Evolutionary conservation across 2,888 invertebrate species (phyloP).

Genomic region (Pterostichus niger): DNA sequence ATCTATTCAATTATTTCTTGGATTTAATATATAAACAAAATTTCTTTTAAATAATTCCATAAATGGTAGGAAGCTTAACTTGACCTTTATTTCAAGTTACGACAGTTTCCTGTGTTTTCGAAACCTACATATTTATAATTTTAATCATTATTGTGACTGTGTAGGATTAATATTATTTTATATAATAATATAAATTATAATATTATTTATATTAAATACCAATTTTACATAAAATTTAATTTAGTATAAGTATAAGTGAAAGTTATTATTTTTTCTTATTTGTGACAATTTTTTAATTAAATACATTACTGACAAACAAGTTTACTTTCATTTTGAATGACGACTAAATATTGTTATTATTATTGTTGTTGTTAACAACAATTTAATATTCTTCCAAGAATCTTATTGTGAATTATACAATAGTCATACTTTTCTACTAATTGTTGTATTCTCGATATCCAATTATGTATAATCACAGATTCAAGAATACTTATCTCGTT

Average conservation of each 20-base stretch:
- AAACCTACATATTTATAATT: slow-evolving; percentile 27
- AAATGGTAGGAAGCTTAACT: slow-evolving; percentile 6
- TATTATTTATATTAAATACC: too few relatives aligned
- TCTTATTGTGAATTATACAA: slow-evolving; percentile 15
- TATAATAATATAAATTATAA: too few relatives aligned
- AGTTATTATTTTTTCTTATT: slow-evolving; percentile 6
- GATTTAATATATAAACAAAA: slow-evolving; percentile 20
- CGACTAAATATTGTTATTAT: slow-evolving; percentile 21
- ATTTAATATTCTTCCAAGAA: slow-evolving; percentile 32
- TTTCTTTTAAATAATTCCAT: slow-evolving; percentile 10
- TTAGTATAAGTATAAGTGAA: slow-evolving; percentile 20
- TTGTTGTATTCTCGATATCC: slow-evolving; percentile 35
- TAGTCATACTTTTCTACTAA: slow-evolving; percentile 17
- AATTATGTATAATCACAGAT: slow-evolving; percentile 40
- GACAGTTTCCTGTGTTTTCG: slow-evolving; percentile 23
- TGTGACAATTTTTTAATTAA: background rate
- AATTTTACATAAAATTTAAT: background rate
- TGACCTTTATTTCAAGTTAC: slow-evolving; percentile 23
- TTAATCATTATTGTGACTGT: slow-evolving; percentile 8
- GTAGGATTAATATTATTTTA: background rate
- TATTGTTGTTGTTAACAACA: background rate
- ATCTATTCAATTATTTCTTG: too few relatives aligned
- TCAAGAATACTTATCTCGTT: background rate
- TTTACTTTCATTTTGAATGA: slow-evolving; percentile 26
- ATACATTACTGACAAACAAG: background rate